Evolutionary conservation across 2,888 invertebrate genomes (phyloP), one percentile per base, ranked within the genome.

Genomic region (Coronaproctus castanopsis): DNA sequence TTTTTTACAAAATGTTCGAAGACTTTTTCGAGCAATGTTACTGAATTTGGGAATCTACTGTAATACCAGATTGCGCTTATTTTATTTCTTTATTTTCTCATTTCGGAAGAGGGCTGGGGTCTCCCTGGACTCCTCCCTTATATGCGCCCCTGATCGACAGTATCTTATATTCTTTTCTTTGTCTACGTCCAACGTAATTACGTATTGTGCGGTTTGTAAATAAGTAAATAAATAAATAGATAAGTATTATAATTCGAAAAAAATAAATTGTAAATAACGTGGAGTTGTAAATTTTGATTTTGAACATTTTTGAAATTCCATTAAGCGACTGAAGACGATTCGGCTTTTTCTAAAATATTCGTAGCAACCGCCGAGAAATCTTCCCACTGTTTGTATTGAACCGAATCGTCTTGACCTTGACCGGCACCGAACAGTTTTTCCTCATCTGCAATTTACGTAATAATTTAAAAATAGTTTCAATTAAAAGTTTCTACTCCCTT

Each of bases 301-400:
- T 51, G 54, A 54, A 55, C 24, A 54, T 50, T 59, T 59, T 10
- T 36, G 54, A 23, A 52, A 23, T 23, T 59, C 59, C 59, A 59
- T 59, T n/a, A n/a, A n/a, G n/a, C n/a, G n/a, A n/a, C n/a, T n/a
- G n/a, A n/a, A n/a, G n/a, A n/a, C n/a, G 36, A 36, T 36, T 36
- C 36, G 36, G 36, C 36, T 36, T 56, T 59, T 68, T 85, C 83
- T 63, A 86, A 69, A 61, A 86, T 71, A 66, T 85, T 85, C 51
- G 84, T 80, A 1, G 84, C 85, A 0, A 85, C 84, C 20, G 78
- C 76, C 1, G 83, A 81, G 67, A 86, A 80, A 67, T 84, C 83
- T 70, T 85, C 85, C 85, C 85, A 85, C 14, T 79, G 63, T 1
- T 74, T 72, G 18, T 77, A 72, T 5, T 74, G 60, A 14, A 57